Conservation (phyloP, 2,113 vertebrate species). For the Monopterus albus region DNA sequence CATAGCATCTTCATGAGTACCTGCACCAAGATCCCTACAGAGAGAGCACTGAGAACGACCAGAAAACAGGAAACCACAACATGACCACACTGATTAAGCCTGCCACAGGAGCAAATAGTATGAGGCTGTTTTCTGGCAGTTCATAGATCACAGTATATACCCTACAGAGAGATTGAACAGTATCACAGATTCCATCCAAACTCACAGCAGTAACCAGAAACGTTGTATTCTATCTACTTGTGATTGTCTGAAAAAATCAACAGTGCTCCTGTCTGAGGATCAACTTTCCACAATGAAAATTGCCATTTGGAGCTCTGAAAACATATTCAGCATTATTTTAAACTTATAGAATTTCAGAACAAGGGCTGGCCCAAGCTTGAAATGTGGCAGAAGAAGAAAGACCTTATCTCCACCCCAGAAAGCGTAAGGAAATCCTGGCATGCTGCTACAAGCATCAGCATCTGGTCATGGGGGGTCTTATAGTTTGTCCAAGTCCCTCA, state of each 20-base stretch:
- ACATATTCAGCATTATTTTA: constrained; percentile 27
- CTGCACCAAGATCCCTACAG: constrained; percentile 47
- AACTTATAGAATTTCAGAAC: constrained; percentile 30
- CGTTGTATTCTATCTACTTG: constrained; percentile 15
- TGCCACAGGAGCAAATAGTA: constrained; percentile 29
- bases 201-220: constrained; percentile 62
- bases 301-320: constrained; percentile 14
- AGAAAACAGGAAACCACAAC: constrained; percentile 67
- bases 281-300: constrained; percentile 17
- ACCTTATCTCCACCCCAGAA: constrained; percentile 32
- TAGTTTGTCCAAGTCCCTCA: constrained; percentile 59
- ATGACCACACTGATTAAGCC: constrained; percentile 68
- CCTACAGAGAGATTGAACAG: constrained; percentile 46
- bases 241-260: constrained; percentile 37
- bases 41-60: constrained; percentile 35
- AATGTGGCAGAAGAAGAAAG: constrained; percentile 34
- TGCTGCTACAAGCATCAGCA: constrained; percentile 72
- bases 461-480: constrained; percentile 66
- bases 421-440: constrained; percentile 67
- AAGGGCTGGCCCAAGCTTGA: constrained; percentile 30
- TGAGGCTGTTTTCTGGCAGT: constrained; percentile 32
- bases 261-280: background rate
- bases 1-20: constrained; percentile 71
- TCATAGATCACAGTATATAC: constrained; percentile 58
- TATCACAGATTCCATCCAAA: constrained; percentile 38